These are phyloP conservation scores for Ophioninae sp. DNA, from an alignment of 2,888 invertebrate genomes.

Conservation along the genomic window DNA sequence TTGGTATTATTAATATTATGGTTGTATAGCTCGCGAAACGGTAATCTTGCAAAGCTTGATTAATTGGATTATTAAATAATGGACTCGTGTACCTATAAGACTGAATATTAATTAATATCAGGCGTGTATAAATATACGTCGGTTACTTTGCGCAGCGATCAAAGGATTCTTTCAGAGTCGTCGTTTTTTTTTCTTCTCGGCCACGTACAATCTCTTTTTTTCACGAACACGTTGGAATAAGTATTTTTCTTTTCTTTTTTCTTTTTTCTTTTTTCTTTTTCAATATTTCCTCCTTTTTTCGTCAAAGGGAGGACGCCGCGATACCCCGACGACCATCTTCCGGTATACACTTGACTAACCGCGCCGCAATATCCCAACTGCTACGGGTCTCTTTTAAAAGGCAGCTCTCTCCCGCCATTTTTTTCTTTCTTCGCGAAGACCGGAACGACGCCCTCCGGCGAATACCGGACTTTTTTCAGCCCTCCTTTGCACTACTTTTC, in stretches of 20 bases:
- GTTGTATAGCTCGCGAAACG: too few relatives aligned
- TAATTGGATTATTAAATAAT: too few relatives aligned
- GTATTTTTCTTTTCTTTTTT: too few relatives aligned
- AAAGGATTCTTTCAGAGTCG: conserved; percentile 18
- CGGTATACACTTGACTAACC: conserved; percentile 1
- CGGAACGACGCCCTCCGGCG: conserved; percentile 4
- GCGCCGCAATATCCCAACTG: neutral
- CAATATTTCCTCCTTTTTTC: too few relatives aligned
- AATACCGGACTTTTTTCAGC: conserved; percentile 17
- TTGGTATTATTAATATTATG: too few relatives aligned
- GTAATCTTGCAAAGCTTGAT: too few relatives aligned
- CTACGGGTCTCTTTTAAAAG: neutral
- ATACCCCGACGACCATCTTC: conserved; percentile 24
- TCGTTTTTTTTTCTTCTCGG: neutral
- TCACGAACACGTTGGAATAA: neutral
- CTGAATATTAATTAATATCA: too few relatives aligned
- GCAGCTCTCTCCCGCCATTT: too few relatives aligned
- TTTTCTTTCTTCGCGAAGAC: neutral
- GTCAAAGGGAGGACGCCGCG: conserved; percentile 10
- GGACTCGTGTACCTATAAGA: too few relatives aligned
- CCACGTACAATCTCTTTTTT: conserved; percentile 13
- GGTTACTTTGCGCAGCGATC: neutral
- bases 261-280: too few relatives aligned
- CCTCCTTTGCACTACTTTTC: conserved; percentile 7
- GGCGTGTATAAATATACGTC: too few relatives aligned